Base-by-base conservation (phyloP, 2,797 vertebrate species). In the Intellagama lesueurii region DNA sequence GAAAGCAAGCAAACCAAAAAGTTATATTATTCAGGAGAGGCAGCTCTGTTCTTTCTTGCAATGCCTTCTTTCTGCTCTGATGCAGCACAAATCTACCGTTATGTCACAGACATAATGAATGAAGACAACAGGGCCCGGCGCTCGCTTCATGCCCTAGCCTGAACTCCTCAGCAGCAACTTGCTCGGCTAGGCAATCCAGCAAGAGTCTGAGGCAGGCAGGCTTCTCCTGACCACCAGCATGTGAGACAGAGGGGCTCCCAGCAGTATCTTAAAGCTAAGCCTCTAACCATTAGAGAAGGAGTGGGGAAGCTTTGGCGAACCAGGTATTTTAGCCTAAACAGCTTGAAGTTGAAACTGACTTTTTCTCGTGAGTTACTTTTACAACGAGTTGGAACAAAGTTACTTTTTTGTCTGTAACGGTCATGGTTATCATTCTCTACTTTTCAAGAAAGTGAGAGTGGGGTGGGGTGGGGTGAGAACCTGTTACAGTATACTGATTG, bases 121-220 rank as follows among this genome's bases (percentile, higher is more conserved):
- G 44, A 14, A n/a, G 35, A 77, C 40, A 24, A n/a, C 30, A 35
- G n/a, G 30, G 40, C 7, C 17, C 40, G 56, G 28, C 28, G n/a
- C 76, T 68, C 35, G 4, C 60, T 86, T 49, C 75, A 78, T 78
- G 75, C 56, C 75, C n/a, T 86, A 52, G 73, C 75, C 35, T 80
- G 47, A 69, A 32, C 66, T 56, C 49, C 24, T 75, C 28, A 84
- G 11, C 22, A 47, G n/a, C 40, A 83, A 70, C 40, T 76, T 52
- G 47, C 40, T 64, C 70, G 44, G 47, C 86, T 80, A 40, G 30
- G 66, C 64, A 69, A 14, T 17, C 28, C 52, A 73, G 9, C 22
- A n/a, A 49, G 17, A 81, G 26, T 60, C 28, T 28, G 19, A 78
- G 14, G 28, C 14, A 22, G 35, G 14, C 56, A 5, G 28, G 24